Percentiles rank a stretch among this genome's conserved stretches.
Conservation (phyloP, 37 sponge, comb jelly and placozoan species). For the Trichoplax adhaerens region DNA sequence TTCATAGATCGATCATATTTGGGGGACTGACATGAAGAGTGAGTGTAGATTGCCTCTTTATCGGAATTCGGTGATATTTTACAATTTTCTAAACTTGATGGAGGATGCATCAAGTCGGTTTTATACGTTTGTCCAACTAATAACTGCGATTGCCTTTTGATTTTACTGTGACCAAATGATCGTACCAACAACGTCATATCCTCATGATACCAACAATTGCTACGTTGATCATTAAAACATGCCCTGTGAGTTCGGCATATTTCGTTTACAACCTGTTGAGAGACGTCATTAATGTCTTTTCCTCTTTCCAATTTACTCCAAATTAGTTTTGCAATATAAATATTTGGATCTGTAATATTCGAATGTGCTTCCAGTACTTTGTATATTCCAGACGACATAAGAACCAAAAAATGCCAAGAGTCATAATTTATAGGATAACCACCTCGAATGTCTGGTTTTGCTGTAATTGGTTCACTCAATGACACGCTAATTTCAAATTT, state of each 20-base stretch:
- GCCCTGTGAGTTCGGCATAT: slow-evolving; percentile 19
- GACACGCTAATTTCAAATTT: neutral
- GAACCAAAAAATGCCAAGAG: slow-evolving; percentile 23
- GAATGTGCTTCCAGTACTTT: slow-evolving; percentile 44
- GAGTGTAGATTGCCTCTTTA: too few species aligned
- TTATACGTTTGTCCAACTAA: too few species aligned
- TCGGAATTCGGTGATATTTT: too few species aligned
- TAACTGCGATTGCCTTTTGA: too few species aligned
- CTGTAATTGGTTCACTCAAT: slow-evolving; percentile 1
- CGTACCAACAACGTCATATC: slow-evolving; percentile 59
- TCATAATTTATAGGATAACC: slow-evolving; percentile 4
- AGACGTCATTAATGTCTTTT: slow-evolving; percentile 2
- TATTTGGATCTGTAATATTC: slow-evolving; percentile 5
- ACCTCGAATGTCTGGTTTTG: slow-evolving; percentile 4
- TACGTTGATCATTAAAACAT: slow-evolving; percentile 1
- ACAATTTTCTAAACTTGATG: too few species aligned
- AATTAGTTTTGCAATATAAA: neutral
- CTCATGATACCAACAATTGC: slow-evolving; percentile 50
- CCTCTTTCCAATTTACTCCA: neutral
- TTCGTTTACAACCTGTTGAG: slow-evolving; percentile 23
- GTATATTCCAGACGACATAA: slow-evolving; percentile 79
- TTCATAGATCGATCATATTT: too few species aligned
- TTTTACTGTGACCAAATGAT: too few species aligned
- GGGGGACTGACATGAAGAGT: too few species aligned
- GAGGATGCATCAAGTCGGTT: too few species aligned